These are phyloP conservation scores for Misgurnus mizolepis DNA, from an alignment of 2,113 vertebrate species.

Conservation along the genomic window DNA sequence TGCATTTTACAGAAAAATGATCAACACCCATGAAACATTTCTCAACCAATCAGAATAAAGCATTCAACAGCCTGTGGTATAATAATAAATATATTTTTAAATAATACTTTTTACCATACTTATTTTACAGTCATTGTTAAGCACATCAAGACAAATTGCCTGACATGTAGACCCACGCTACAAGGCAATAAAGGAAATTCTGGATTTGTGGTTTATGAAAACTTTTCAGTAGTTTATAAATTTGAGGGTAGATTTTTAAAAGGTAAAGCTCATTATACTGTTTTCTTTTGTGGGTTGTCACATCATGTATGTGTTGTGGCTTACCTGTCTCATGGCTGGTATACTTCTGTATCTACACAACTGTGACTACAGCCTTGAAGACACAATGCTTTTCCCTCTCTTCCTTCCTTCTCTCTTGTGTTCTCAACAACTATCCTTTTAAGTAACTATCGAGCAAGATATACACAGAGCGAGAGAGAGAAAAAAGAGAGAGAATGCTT, in stretches of 20 bases:
- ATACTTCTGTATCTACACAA: not conserved
- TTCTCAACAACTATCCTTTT: slow-evolving; percentile 14
- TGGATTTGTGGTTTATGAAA: too few relatives aligned
- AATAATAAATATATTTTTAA: too few relatives aligned
- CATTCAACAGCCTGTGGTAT: too few relatives aligned
- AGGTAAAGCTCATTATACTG: slow-evolving; percentile 25
- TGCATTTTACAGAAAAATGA: too few relatives aligned
- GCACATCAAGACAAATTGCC: too few relatives aligned
- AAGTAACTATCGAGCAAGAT: slow-evolving; percentile 62
- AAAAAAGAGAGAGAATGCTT: slow-evolving; percentile 71
- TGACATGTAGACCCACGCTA: too few relatives aligned
- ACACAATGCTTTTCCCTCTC: not conserved
- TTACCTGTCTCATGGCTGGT: not conserved
- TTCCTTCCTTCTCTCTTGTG: slow-evolving; percentile 1
- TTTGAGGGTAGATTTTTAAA: not conserved
- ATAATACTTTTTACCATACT: too few relatives aligned
- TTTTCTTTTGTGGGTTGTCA: slow-evolving; percentile 22
- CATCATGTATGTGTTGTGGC: not conserved
- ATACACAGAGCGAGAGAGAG: slow-evolving; percentile 68
- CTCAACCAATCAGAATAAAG: too few relatives aligned
- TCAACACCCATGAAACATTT: too few relatives aligned
- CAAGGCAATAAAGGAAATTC: too few relatives aligned
- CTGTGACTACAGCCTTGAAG: not conserved
- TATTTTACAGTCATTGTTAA: too few relatives aligned
- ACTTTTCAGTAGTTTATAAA: not conserved